A percentile compares a stretch with the other conserved stretches of the same genome.
Evolutionary conservation across 2,113 vertebrate genomes (phyloP).

Genomic region (Pluvialis apricaria): DNA sequence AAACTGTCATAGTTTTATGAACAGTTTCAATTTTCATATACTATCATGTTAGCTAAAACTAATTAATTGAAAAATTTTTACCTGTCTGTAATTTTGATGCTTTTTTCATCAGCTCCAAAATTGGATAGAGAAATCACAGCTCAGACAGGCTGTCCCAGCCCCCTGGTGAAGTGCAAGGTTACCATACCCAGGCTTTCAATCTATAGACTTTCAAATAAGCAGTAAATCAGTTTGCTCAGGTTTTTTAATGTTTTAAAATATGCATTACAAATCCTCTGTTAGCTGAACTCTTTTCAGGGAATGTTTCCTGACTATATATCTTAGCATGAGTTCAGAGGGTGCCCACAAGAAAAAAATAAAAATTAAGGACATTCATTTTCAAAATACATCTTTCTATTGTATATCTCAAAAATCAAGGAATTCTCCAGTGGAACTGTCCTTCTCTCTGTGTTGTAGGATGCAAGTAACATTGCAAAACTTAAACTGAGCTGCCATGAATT

Average conservation of each 20-base stretch:
- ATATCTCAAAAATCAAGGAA: background rate
- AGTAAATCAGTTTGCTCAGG: background rate
- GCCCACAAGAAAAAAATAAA: background rate
- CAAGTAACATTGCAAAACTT: background rate
- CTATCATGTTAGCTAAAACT: background rate
- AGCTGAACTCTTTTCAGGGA: background rate
- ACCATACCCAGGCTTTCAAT: background rate
- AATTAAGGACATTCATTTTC: background rate
- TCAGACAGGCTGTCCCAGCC: background rate
- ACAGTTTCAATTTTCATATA: background rate
- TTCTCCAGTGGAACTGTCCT: background rate
- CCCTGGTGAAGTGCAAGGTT: background rate
- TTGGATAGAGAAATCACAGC: background rate
- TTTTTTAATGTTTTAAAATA: background rate
- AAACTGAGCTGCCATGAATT: conserved; percentile 47
- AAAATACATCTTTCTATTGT: background rate
- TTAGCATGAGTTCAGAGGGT: background rate
- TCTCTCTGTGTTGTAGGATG: background rate
- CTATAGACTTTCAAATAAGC: background rate
- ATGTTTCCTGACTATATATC: background rate
- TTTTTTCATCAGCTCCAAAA: background rate
- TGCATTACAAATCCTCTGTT: background rate
- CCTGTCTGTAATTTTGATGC: background rate
- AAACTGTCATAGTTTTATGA: background rate
- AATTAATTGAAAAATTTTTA: background rate